A percentile compares a stretch with the other conserved stretches of the same genome.
Evolutionary conservation across 2,888 invertebrate genomes (phyloP).

Genomic region (Gymnocheta viridis): DNA sequence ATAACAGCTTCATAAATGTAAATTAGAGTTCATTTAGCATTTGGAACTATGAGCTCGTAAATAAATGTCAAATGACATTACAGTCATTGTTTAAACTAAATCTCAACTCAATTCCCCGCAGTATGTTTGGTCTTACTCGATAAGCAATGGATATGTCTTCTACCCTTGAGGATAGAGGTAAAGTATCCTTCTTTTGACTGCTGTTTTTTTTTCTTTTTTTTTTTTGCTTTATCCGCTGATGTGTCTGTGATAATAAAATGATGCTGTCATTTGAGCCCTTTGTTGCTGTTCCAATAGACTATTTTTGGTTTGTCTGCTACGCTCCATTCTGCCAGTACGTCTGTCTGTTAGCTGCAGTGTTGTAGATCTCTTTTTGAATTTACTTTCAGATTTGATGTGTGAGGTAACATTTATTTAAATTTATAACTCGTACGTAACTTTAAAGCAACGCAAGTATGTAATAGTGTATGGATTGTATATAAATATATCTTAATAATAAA

Average conservation of each 20-base stretch:
- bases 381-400: constrained; percentile 52
- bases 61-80: constrained; percentile 81
- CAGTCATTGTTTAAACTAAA: constrained; percentile 75
- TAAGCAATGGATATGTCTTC: not conserved
- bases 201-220: constrained; percentile 37
- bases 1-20: constrained; percentile 81
- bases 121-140: not conserved
- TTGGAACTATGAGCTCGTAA: constrained; percentile 79
- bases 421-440: constrained; percentile 68
- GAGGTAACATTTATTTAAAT: constrained; percentile 68
- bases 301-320: constrained; percentile 13
- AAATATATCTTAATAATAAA: constrained; percentile 42
- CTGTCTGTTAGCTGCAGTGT: constrained; percentile 1
- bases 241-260: constrained; percentile 71
- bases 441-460: constrained; percentile 60
- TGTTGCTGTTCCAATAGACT: constrained; percentile 31
- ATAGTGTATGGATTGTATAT: constrained; percentile 10
- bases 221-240: constrained; percentile 68
- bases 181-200: constrained; percentile 67
- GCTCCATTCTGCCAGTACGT: not conserved
- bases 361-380: not conserved
- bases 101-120: constrained; percentile 33
- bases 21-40: constrained; percentile 81
- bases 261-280: constrained; percentile 59
- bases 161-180: not conserved